Conservation (phyloP, 2,888 invertebrate genomes). For the Eilema griseolum region DNA sequence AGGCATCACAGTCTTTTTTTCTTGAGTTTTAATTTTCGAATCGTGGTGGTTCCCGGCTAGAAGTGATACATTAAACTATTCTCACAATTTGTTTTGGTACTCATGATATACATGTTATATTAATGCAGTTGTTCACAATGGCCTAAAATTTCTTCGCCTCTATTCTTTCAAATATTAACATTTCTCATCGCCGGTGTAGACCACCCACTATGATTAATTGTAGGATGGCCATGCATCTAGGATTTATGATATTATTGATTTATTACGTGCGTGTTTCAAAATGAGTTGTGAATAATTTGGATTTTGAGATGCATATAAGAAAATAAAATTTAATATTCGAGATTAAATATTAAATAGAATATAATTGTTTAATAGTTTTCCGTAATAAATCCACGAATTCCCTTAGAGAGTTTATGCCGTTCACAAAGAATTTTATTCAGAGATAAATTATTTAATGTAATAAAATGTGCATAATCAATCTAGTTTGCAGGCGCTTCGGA, state of each 20-base stretch:
- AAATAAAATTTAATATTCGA: not conserved
- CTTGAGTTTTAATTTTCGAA: not conserved
- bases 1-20: not conserved
- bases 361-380: not conserved
- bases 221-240: conserved; percentile 50
- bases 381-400: too few relatives aligned
- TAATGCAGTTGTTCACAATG: not conserved
- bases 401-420: too few relatives aligned
- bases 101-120: conserved; percentile 12
- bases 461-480: not conserved
- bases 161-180: conserved; percentile 34
- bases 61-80: conserved; percentile 17
- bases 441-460: not conserved
- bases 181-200: conserved; percentile 54
- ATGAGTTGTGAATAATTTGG: not conserved
- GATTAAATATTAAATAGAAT: not conserved
- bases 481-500: too few relatives aligned
- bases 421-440: too few relatives aligned
- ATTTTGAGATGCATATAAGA: not conserved
- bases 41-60: not conserved
- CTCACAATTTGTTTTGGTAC: conserved; percentile 30
- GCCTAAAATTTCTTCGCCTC: conserved; percentile 5
- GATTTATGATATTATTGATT: not conserved
- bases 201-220: conserved; percentile 60
- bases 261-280: not conserved